Evolutionary conservation across 2,888 invertebrate genomes (phyloP).

Genomic region (Drosophila peninsularis): DNA sequence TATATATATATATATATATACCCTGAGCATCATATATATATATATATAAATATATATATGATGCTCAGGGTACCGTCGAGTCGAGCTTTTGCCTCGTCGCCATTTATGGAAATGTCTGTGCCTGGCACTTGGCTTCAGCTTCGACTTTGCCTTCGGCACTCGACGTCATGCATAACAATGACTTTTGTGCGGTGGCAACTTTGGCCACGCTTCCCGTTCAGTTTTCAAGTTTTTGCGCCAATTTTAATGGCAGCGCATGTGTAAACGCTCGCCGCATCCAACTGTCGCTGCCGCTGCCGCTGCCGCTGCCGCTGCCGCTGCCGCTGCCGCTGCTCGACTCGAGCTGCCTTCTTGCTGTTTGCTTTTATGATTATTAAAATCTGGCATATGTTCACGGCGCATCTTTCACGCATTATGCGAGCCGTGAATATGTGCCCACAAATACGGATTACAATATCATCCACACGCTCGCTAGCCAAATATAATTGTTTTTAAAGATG

Average conservation of each 20-base stretch:
- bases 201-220: conserved; percentile 29
- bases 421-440: background rate
- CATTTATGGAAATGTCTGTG: conserved; percentile 74
- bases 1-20: background rate
- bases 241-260: conserved; percentile 62
- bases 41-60: too few relatives aligned
- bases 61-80: background rate
- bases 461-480: background rate
- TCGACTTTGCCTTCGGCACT: conserved; percentile 57
- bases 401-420: conserved; percentile 9
- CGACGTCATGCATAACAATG: conserved; percentile 79
- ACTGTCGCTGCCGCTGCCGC: conserved; percentile 48
- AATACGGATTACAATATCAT: conserved; percentile 4
- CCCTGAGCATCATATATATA: background rate
- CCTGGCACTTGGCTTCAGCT: conserved; percentile 19
- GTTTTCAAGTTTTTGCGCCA: conserved; percentile 51
- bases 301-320: too few relatives aligned
- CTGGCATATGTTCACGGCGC: conserved; percentile 42
- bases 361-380: conserved; percentile 75
- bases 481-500: background rate
- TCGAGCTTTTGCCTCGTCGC: conserved; percentile 10
- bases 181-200: conserved; percentile 57
- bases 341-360: conserved; percentile 45
- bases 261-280: conserved; percentile 56
- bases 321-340: conserved; percentile 37